Evolutionary conservation across 92 coral and sea anemone genomes (phyloP).

Genomic region (Parazoanthus darwini): DNA sequence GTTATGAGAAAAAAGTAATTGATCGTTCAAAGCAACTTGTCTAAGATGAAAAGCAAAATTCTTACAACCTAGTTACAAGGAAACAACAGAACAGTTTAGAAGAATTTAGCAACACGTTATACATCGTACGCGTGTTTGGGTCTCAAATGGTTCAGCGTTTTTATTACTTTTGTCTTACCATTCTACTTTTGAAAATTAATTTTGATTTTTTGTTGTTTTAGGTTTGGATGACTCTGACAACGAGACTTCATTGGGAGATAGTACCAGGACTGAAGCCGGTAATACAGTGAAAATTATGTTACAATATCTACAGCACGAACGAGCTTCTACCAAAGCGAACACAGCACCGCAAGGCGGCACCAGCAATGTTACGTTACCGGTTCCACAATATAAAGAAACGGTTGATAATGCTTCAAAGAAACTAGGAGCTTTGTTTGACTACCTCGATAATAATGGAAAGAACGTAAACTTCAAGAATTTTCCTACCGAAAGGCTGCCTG

Average conservation of each 20-base stretch:
- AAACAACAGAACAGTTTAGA: too few relatives aligned
- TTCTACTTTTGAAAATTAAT: not conserved
- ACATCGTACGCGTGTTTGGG: too few relatives aligned
- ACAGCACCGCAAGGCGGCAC: not conserved
- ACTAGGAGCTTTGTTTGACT: constrained; percentile 39
- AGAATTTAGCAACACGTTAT: too few relatives aligned
- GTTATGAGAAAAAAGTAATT: too few relatives aligned
- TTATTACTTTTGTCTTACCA: too few relatives aligned
- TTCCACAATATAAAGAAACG: constrained; percentile 29
- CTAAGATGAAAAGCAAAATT: too few relatives aligned
- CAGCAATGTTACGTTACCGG: constrained; percentile 37
- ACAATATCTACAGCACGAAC: constrained; percentile 20
- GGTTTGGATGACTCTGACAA: constrained; percentile 8
- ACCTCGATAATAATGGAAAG: constrained; percentile 22
- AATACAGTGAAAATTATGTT: constrained; percentile 24
- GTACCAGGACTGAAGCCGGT: not conserved
- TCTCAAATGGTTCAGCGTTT: not conserved
- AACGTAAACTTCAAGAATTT: not conserved
- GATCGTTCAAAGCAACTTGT: too few relatives aligned
- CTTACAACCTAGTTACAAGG: too few relatives aligned
- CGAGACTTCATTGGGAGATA: not conserved
- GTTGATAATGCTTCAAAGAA: constrained; percentile 18
- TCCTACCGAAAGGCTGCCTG: constrained; percentile 2
- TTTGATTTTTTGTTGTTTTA: not conserved
- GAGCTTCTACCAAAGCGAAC: not conserved